Conservation (phyloP, 1,140 invertebrate genomes). For the Drosophila saltans region DNA sequence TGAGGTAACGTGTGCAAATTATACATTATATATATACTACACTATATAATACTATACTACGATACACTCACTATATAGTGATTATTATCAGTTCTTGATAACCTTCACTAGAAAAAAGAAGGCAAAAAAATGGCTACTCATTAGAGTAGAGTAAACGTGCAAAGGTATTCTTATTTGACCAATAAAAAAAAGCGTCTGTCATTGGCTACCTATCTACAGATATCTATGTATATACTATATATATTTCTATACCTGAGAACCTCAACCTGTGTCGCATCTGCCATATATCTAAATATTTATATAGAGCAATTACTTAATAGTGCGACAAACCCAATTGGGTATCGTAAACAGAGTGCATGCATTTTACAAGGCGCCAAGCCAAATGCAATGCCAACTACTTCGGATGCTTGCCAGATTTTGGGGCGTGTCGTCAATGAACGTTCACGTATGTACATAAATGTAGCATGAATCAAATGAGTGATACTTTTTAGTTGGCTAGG, state of each 20-base stretch:
- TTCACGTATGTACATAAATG: constrained; percentile 16
- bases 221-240: no score
- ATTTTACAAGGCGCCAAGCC: constrained; percentile 20
- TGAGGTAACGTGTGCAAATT: constrained; percentile 36
- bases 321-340: constrained; percentile 47
- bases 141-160: not conserved
- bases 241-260: not conserved
- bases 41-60: not conserved
- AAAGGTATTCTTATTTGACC: not conserved
- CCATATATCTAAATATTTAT: constrained; percentile 39
- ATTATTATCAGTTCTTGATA: constrained; percentile 13
- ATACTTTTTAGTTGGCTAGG: constrained; percentile 44
- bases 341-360: constrained; percentile 50
- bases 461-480: constrained; percentile 79
- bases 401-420: constrained; percentile 50
- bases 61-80: not conserved
- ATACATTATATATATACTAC: constrained; percentile 6
- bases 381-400: constrained; percentile 28
- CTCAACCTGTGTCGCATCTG: constrained; percentile 13
- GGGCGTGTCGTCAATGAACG: constrained; percentile 30
- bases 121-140: not conserved
- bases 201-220: constrained; percentile 25
- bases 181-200: constrained; percentile 51
- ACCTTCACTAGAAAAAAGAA: not conserved
- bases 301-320: constrained; percentile 76